A percentile compares a stretch with the other conserved stretches of the same genome.
These are phyloP conservation scores for Gobiocypris rarus DNA, from an alignment of 2,113 vertebrate genomes.

Conservation along the genomic window DNA sequence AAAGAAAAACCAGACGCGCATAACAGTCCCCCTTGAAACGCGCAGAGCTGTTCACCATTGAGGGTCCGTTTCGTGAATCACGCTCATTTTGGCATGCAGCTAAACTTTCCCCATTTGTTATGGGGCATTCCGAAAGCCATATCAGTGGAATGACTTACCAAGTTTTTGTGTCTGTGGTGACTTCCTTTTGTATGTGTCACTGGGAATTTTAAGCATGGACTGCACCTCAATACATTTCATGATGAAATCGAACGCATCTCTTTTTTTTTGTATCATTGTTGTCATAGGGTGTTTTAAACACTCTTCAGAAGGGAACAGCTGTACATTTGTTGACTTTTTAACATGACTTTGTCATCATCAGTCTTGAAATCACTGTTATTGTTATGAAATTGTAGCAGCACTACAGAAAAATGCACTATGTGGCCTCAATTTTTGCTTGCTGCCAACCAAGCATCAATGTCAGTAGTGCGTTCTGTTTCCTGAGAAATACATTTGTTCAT, in stretches of 20 bases:
- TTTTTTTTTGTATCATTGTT: constrained; percentile 21
- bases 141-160: background rate
- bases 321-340: constrained; percentile 18
- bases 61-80: constrained; percentile 6
- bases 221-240: constrained; percentile 33
- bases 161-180: background rate
- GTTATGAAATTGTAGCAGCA: constrained; percentile 5
- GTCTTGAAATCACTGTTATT: constrained; percentile 24
- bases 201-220: background rate
- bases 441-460: constrained; percentile 4
- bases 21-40: background rate
- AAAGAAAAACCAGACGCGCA: constrained; percentile 1
- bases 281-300: constrained; percentile 18
- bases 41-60: background rate
- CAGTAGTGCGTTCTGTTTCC: background rate
- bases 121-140: constrained; percentile 44
- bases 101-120: constrained; percentile 15
- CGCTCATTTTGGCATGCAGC: constrained; percentile 4
- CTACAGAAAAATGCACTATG: background rate
- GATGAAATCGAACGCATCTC: background rate
- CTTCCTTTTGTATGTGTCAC: background rate
- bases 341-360: constrained; percentile 1
- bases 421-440: background rate
- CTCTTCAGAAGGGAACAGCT: constrained; percentile 28
- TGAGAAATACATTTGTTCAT: background rate